A percentile compares a stretch with the other conserved stretches of the same genome.
Evolutionary conservation across 1,140 invertebrate species (phyloP).

Genomic region (Drosophila setifemur): DNA sequence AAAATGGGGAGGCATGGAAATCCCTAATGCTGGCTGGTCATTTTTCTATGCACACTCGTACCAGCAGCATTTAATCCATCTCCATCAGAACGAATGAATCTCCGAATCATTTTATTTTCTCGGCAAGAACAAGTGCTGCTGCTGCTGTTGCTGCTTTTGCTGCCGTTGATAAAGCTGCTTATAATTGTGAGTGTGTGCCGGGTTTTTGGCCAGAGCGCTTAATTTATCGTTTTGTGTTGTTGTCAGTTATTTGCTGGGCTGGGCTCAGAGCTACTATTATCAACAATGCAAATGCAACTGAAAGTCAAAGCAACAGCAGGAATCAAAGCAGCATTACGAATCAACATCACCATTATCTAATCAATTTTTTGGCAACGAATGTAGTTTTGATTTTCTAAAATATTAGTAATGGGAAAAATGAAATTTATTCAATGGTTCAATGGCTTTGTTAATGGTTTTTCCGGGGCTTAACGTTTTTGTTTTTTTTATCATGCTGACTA

Average conservation of each 20-base stretch:
- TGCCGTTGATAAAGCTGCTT: slow-evolving; percentile 43
- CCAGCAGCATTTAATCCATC: slow-evolving; percentile 45
- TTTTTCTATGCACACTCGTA: slow-evolving; percentile 40
- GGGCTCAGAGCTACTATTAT: neutral
- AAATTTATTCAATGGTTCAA: no score
- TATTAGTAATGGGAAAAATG: no score
- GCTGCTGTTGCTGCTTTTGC: no score
- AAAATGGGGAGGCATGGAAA: neutral
- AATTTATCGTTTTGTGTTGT: neutral
- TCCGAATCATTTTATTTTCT: slow-evolving; percentile 40
- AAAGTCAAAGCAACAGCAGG: slow-evolving; percentile 6
- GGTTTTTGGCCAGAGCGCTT: slow-evolving; percentile 2
- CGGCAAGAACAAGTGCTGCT: slow-evolving; percentile 25
- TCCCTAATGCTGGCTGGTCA: slow-evolving; percentile 34
- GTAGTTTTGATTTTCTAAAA: no score
- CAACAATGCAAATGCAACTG: slow-evolving; percentile 1
- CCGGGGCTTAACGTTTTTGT: no score
- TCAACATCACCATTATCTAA: no score
- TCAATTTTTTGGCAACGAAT: no score
- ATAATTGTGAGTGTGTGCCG: slow-evolving; percentile 19
- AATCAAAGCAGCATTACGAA: neutral
- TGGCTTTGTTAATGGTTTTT: no score
- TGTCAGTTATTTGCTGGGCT: neutral
- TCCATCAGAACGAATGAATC: slow-evolving; percentile 45
- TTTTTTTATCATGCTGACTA: no score